phyloP scores from a whole-genome alignment of 1,140 invertebrate species.

The Camponotus vicinus region DNA sequence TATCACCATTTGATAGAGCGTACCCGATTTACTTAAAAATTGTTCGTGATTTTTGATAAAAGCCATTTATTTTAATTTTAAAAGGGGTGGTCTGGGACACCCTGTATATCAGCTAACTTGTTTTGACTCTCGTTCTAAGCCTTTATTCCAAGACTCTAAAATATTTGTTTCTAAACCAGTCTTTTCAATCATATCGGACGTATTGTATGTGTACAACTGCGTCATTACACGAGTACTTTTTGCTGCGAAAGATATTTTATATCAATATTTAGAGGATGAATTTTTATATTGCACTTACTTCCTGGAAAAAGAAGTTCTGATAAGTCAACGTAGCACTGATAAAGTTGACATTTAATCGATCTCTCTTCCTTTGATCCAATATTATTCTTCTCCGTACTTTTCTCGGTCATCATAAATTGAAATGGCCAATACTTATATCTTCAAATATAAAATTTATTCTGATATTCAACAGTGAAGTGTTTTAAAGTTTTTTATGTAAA shows the following conservation, averaged over 20 bases:
- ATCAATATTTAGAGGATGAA: background rate
- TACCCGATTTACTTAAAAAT: no score
- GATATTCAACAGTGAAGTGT: background rate
- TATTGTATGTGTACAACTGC: conserved; percentile 66
- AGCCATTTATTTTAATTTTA: no score
- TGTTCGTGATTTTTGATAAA: no score
- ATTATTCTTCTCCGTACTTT: background rate
- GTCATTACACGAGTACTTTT: conserved; percentile 64
- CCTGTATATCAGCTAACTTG: conserved; percentile 7
- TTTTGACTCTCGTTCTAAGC: conserved; percentile 52
- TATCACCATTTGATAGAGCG: no score
- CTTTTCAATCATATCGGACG: conserved; percentile 64
- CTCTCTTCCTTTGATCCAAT: conserved; percentile 14
- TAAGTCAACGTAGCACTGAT: conserved; percentile 77
- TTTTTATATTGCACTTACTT: conserved; percentile 66
- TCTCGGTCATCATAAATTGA: conserved; percentile 63
- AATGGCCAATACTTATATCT: conserved; percentile 79
- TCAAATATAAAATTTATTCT: conserved; percentile 1
- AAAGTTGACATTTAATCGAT: conserved; percentile 52
- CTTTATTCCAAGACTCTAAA: conserved; percentile 48
- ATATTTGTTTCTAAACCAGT: conserved; percentile 67
- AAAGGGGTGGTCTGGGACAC: no score
- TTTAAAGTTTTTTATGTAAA: background rate
- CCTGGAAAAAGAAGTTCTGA: conserved; percentile 78
- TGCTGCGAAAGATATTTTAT: conserved; percentile 54